Evolutionary conservation across 2,888 invertebrate species (phyloP), one percentile per base, ranked within the genome.

Genomic region (Zygaena filipendulae): DNA sequence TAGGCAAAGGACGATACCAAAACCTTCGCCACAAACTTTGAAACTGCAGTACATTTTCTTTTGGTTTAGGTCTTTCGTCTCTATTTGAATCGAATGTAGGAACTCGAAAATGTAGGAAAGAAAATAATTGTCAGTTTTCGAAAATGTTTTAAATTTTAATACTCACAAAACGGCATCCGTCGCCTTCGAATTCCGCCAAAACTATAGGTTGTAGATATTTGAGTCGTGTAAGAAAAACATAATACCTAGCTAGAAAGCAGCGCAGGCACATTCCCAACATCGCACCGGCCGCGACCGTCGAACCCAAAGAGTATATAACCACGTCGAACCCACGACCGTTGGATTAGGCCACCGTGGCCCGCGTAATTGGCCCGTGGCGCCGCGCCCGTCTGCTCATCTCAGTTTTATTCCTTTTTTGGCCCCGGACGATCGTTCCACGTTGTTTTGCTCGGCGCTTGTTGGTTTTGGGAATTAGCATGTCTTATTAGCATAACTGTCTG

Each of bases 391-490:
- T 63, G 52, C 56, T 51, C 52, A 49, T 54, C 56, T 46, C 43
- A 36, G 32, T 57, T 56, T 61, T 67, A 45, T 60, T 67, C 58
- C 53, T 74, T 72, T 69, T 75, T 66, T 52, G 55, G 52, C 46
- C 49, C 32, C 48, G 49, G 45, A 47, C 49, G 52, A 50, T 48
- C 58, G 52, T 51, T 50, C 48, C 43, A 40, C 39, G 38, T 47
- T 56, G 54, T 64, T 66, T 63, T 59, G 52, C 53, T 55, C 54
- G 36, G 46, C 51, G 62, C 62, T 69, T 79, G 79, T 79, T 79
- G 79, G 72, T 79, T 79, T 79, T 77, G 61, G 67, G 64, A 77
- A 79, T 79, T 79, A 79, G 79, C 74, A 70, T 72, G 79, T 77
- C 79, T 75, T 75, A 72, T 79, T 77, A 75, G 67, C 77, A 71